These are phyloP conservation scores for Incurvaria masculella DNA, from an alignment of 2,888 invertebrate species.

Conservation along the genomic window DNA sequence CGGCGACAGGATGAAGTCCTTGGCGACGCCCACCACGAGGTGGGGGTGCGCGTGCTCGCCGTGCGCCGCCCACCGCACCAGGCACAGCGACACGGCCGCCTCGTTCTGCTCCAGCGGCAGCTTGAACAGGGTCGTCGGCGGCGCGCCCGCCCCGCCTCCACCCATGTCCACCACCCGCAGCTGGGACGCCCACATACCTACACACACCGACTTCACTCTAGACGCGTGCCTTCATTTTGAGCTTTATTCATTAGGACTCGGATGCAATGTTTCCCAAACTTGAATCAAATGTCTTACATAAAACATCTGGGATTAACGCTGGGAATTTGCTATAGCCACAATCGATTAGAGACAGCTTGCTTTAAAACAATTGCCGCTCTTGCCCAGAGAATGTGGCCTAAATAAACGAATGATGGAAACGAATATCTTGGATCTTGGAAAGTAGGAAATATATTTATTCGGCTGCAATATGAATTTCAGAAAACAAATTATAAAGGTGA, in stretches of 20 bases:
- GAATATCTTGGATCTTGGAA: not conserved
- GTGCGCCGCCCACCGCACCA: conserved; percentile 72
- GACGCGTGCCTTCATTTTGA: not conserved
- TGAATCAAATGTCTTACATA: conserved; percentile 46
- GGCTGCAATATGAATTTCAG: not conserved
- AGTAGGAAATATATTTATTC: not conserved
- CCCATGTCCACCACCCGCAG: conserved; percentile 86
- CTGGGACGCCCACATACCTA: conserved; percentile 93
- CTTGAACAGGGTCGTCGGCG: conserved; percentile 72
- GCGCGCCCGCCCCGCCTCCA: conserved; percentile 26
- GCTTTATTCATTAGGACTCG: not conserved
- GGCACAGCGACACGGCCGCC: conserved; percentile 85
- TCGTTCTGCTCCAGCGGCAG: conserved; percentile 93
- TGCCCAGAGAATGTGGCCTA: conserved; percentile 53
- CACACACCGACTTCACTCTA: not conserved
- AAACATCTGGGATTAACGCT: conserved; percentile 52
- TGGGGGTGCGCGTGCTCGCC: conserved; percentile 45
- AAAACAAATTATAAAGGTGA: conserved; percentile 1
- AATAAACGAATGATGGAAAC: not conserved
- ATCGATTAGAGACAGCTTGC: conserved; percentile 48
- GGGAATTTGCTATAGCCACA: conserved; percentile 45
- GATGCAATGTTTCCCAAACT: conserved; percentile 36
- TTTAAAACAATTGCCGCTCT: conserved; percentile 36
- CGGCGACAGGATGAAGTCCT: conserved; percentile 87
- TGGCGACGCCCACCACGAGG: conserved; percentile 87